Base-by-base conservation (phyloP, 2,888 invertebrate species). In the Pristionchus mayeri region DNA sequence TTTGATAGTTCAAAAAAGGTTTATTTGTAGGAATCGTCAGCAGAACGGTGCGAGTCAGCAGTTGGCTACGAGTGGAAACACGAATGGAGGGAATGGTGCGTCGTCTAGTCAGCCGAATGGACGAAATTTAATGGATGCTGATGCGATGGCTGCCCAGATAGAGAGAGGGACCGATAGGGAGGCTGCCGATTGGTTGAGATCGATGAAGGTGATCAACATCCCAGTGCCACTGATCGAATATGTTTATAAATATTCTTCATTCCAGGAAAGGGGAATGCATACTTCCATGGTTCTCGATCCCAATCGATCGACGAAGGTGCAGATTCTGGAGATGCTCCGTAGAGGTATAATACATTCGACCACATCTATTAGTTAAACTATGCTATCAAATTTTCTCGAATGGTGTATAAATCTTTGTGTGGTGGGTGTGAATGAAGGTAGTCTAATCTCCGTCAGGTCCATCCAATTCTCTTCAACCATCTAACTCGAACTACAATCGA, bases 251-350 rank as follows among this genome's bases (percentile, higher is more conserved):
- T 27, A 6, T 27, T 30, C 30, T 63, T 9, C 2, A 24, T 1
- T 3, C 48, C 3, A 78, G 76, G 48, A 3, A 21, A 27, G 21
- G 27, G 76, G 76, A 78, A 11, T 50, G 21, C 30, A 78, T 50
- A 18, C 76, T 30, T 48, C 50, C 18, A 18, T 78, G 3, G 18
- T 21, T 3, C 4, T 78, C 21, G 76, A 78, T 16, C 6, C 1
- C 76, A 78, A 78, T 78, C 76, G 76, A 50, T 78, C 76, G 50
- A 30, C 76, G 7, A 78, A 50, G 21, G 34, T 50, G 50, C 76
- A 78, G 24, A 50, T 78, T 30, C 30, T 48, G 48, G 76, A 78
- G 76, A 11, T 78, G 16, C n/a, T 78, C 9, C 34, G 76, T 40
- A 48, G 50, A 78, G 76, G 76, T 78, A 78, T n/a, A n/a, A n/a